A percentile compares a stretch with the other conserved stretches of the same genome.
Conservation (phyloP, 1,140 invertebrate species). For the Amyelois transitella region DNA sequence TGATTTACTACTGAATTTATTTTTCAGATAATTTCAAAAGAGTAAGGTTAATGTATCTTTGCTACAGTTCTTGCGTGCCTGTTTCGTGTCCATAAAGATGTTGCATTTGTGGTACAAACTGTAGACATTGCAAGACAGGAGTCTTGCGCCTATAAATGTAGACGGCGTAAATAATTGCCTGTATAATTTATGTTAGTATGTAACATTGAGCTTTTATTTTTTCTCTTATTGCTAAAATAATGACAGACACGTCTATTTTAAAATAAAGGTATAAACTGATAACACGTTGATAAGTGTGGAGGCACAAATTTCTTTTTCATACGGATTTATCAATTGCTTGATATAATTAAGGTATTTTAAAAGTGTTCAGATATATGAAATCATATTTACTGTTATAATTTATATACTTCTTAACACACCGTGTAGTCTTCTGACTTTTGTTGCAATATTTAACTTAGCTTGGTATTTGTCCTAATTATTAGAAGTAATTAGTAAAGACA, state of each 20-base stretch:
- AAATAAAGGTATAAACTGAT: too few relatives aligned
- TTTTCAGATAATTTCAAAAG: conserved; percentile 26
- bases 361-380: background rate
- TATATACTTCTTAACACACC: background rate
- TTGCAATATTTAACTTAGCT: conserved; percentile 6
- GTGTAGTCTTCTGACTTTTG: background rate
- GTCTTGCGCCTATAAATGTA: background rate
- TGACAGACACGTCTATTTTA: too few relatives aligned
- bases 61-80: conserved; percentile 20
- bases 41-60: conserved; percentile 14
- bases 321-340: too few relatives aligned
- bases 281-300: too few relatives aligned
- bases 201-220: background rate
- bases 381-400: background rate
- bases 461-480: conserved; percentile 26
- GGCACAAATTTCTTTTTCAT: too few relatives aligned
- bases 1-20: conserved; percentile 33
- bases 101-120: conserved; percentile 60
- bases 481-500: conserved; percentile 46
- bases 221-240: too few relatives aligned
- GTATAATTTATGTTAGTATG: background rate
- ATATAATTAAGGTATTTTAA: background rate
- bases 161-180: background rate
- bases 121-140: conserved; percentile 9
- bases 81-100: conserved; percentile 27